Evolutionary conservation across 2,888 invertebrate genomes (phyloP).

Genomic region (Drosophila maculinotata): DNA sequence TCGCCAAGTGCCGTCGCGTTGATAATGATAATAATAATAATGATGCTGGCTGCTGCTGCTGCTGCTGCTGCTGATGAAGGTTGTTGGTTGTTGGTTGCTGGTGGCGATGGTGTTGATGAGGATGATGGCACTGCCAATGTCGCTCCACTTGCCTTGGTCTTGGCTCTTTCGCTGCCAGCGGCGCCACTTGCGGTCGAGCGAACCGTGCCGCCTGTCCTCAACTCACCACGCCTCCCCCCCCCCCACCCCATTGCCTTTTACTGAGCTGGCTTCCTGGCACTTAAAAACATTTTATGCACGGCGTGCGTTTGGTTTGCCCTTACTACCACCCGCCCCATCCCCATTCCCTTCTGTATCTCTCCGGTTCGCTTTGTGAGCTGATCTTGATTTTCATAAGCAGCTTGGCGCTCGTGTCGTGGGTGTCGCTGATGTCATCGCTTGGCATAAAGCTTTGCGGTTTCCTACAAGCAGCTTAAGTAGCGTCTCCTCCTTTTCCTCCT

Average conservation of each 20-base stretch:
- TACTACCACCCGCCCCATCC: neutral
- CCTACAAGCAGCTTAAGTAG: conserved; percentile 56
- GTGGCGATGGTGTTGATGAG: conserved; percentile 13
- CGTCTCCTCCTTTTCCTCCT: neutral
- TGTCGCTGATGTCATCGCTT: conserved; percentile 34
- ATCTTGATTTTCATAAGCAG: conserved; percentile 66
- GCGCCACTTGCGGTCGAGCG: conserved; percentile 28
- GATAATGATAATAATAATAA: conserved; percentile 10
- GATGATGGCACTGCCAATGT: conserved; percentile 25
- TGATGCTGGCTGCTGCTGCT: conserved; percentile 13
- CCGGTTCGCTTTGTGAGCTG: conserved; percentile 35
- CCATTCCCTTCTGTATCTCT: neutral
- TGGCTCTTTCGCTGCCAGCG: conserved; percentile 1
- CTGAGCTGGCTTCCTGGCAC: conserved; percentile 43
- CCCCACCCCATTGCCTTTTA: neutral
- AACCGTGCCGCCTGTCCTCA: conserved; percentile 4
- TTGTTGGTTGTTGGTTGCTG: conserved; percentile 1
- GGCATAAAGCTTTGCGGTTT: conserved; percentile 54
- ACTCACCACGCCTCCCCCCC: neutral
- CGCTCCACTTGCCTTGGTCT: conserved; percentile 10
- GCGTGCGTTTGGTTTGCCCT: conserved; percentile 18
- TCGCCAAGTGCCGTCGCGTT: conserved; percentile 39
- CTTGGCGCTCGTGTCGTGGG: conserved; percentile 36
- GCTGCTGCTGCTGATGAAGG: conserved; percentile 3
- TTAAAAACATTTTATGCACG: conserved; percentile 64